Percentiles rank a stretch among this genome's conserved stretches.
Conservation (phyloP, 2,113 vertebrate species). For the Phyllostomus discolor region DNA sequence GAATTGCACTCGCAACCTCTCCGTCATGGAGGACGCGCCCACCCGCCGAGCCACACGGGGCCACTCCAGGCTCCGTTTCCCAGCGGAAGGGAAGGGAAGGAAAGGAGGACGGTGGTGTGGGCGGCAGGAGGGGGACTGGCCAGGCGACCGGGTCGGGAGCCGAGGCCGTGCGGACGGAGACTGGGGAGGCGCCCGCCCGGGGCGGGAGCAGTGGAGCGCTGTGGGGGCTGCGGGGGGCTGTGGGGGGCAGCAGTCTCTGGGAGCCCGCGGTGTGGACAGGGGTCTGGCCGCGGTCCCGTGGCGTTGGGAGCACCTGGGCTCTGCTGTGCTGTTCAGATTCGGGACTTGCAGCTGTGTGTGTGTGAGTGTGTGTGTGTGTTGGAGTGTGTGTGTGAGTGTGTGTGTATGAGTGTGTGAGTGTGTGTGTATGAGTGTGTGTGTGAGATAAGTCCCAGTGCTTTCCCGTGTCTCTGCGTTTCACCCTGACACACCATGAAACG, state of each 20-base stretch:
- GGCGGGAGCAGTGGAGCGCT: background rate
- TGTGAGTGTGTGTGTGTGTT: too few species aligned
- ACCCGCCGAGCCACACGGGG: too few species aligned
- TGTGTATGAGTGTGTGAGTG: too few species aligned
- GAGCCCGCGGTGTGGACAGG: fast-evolving
- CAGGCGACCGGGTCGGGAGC: background rate
- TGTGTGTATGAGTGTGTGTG: too few species aligned
- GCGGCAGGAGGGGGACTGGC: background rate
- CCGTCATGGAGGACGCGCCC: fast-evolving
- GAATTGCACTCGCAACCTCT: too few species aligned
- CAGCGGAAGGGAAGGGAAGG: background rate
- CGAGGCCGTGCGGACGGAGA: background rate
- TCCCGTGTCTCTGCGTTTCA: background rate
- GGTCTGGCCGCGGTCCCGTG: background rate
- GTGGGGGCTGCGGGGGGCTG: too few species aligned
- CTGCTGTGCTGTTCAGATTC: background rate
- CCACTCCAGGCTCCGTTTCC: background rate
- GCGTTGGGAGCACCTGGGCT: background rate
- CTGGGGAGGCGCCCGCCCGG: background rate
- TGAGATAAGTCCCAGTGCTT: background rate
- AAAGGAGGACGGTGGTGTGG: background rate
- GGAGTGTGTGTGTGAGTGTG: too few species aligned
- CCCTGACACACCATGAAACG: background rate
- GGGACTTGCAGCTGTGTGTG: background rate
- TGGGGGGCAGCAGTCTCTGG: background rate